phyloP scores from a whole-genome alignment of 2,888 invertebrate genomes.

The Cataglyphis altisquamis region DNA sequence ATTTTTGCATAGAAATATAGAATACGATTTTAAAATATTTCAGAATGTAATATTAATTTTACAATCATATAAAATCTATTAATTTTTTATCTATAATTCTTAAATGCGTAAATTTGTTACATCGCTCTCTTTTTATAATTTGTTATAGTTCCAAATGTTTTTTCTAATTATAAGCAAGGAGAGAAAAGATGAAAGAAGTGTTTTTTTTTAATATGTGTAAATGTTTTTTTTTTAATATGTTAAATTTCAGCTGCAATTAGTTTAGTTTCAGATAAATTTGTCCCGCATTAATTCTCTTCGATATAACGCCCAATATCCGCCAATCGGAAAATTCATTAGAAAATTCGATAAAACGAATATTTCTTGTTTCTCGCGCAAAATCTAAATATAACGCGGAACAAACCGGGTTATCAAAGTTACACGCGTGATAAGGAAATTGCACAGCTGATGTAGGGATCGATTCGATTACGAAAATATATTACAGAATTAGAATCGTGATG shows the following conservation, averaged over 20 bases:
- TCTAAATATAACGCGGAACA: conserved; percentile 17
- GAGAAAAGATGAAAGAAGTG: background rate
- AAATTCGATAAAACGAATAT: background rate
- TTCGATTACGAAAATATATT: conserved; percentile 27
- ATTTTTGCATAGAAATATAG: background rate
- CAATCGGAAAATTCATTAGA: conserved; percentile 14
- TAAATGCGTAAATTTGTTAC: background rate
- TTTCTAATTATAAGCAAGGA: background rate
- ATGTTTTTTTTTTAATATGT: background rate
- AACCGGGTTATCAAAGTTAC: conserved; percentile 20
- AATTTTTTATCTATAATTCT: background rate
- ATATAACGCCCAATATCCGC: background rate
- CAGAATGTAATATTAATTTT: background rate
- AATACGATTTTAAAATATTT: conserved; percentile 5
- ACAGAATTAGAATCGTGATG: conserved; percentile 10
- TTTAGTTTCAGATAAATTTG: background rate
- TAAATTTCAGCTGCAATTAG: background rate
- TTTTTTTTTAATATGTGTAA: background rate
- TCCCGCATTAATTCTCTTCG: background rate
- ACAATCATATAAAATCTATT: background rate
- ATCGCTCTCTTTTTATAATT: conserved; percentile 9
- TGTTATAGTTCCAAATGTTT: background rate
- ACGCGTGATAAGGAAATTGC: conserved; percentile 46
- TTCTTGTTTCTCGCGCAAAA: background rate
- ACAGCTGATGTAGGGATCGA: conserved; percentile 6